Evolutionary conservation across 2,797 vertebrate species (phyloP), one percentile per base, ranked within the genome.

Genomic region (Antennarius maculatus): DNA sequence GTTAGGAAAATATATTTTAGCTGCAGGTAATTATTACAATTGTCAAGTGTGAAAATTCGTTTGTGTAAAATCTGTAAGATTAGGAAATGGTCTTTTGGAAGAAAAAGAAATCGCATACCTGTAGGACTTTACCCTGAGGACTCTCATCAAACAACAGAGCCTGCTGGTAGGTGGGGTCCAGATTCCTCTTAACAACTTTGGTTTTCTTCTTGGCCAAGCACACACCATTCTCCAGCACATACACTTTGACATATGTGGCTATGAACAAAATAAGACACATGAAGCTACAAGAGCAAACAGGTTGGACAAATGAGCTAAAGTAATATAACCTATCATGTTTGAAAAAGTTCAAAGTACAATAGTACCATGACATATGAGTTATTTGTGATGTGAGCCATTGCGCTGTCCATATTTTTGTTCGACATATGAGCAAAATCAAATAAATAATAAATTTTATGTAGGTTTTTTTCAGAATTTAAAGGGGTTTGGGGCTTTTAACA

Each of bases 171-270:
- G 96, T 93, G 0, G 98, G 98, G 79, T 99, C 96, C 1, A 96
- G 94, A 64, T 88, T 96, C 89, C 94, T 98, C 93, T 97, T 99
- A 80, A 96, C 95, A 61, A 92, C 91, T 93, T 95, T 98, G 69
- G 97, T 99, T 92, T 99, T 99, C 92, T 98, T 99, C 90, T 99
- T 99, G 76, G 96, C 94, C 86, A 99, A 89, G 83, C 97, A 99
- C 65, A 92, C 76, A 0, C 98, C 98, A 0, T 97, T 97, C 89
- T 99, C 97, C 81, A 99, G 84, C 74, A 99, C 91, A 58, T 99
- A 99, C 45, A 96, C 96, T 80, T 99, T 99, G 50, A 98, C 94
- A 0, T 99, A 99, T 53, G 96, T 95, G n/a, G 96, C 98, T 99
- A 76, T 2, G 71, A 66, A 57, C 11, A 60, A 15, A 58, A 14